Evolutionary conservation across 2,113 vertebrate genomes (phyloP), one percentile per base, ranked within the genome.

Genomic region (Bucco capensis): DNA sequence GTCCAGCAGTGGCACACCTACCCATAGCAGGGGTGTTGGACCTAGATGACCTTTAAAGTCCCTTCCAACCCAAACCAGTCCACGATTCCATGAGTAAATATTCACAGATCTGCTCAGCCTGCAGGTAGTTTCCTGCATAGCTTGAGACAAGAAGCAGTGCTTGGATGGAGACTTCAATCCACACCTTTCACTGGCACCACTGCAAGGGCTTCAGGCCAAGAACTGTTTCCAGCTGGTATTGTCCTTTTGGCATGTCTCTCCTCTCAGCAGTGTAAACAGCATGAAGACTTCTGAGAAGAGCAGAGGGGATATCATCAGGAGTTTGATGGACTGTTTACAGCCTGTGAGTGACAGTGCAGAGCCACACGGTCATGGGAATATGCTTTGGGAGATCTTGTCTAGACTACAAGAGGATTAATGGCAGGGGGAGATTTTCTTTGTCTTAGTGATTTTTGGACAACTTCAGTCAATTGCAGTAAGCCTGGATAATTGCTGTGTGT

Each of bases 361-460:
- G 49, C 53, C 42, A 35, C 42, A 16, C 2, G 4, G n/a, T 17
- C 90, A 60, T 0, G 9, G 87, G 67, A 84, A 71, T 19, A n/a
- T 14, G 47, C 49, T 64, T 51, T 7, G 46, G 28, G 49, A 84
- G 70, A 62, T 69, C 66, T 60, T 75, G 57, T 74, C 62, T 77
- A 49, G 70, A 54, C 58, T 35, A 8, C 74, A 71, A 80, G 66
- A 83, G 81, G 69, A 71, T 92, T 89, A 73, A 78, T 25, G 51
- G 46, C 50, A 33, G 65, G 35, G 73, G 35, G 70, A 77, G 69
- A 73, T 92, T 75, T 81, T 62, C 84, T 91, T 95, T 86, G 49
- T 91, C 74, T 72, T 81, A 73, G 65, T 51, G 78, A 87, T 89
- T 89, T 95, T 84, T 67, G 78, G 87, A 60, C 62, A 64, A 19